Percentiles rank a stretch among this genome's conserved stretches.
phyloP scores from a whole-genome alignment of 2,113 vertebrate species.

The Carlito syrichta region DNA sequence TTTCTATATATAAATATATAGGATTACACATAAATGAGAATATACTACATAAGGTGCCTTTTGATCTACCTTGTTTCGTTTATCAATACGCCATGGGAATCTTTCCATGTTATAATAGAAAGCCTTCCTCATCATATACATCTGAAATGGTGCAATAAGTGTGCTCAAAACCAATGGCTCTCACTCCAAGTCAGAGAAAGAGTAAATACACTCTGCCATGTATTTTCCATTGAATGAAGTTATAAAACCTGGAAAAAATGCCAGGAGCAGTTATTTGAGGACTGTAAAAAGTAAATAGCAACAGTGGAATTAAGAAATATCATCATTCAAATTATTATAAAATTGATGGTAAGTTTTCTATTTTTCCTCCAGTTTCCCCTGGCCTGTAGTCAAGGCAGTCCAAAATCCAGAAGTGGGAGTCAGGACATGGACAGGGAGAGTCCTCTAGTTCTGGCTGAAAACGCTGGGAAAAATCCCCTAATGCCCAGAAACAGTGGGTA shows the following conservation, averaged over 20 bases:
- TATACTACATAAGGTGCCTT: not conserved
- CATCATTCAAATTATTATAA: not conserved
- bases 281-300: not conserved
- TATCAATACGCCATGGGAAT: not conserved
- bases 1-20: not conserved
- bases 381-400: not conserved
- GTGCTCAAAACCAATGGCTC: not conserved
- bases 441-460: not conserved
- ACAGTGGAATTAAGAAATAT: not conserved
- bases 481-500: not conserved
- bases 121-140: not conserved
- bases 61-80: not conserved
- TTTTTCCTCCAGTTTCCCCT: not conserved
- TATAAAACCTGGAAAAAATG: not conserved
- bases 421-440: not conserved
- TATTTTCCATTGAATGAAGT: not conserved
- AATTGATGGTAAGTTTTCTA: not conserved
- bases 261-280: not conserved
- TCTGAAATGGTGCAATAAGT: not conserved
- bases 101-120: not conserved
- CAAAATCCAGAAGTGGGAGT: not conserved
- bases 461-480: not conserved
- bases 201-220: not conserved
- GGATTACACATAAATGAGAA: not conserved
- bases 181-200: not conserved